phyloP scores from a whole-genome alignment of 2,113 vertebrate species.

The Chaetorhynchus papuensis region DNA sequence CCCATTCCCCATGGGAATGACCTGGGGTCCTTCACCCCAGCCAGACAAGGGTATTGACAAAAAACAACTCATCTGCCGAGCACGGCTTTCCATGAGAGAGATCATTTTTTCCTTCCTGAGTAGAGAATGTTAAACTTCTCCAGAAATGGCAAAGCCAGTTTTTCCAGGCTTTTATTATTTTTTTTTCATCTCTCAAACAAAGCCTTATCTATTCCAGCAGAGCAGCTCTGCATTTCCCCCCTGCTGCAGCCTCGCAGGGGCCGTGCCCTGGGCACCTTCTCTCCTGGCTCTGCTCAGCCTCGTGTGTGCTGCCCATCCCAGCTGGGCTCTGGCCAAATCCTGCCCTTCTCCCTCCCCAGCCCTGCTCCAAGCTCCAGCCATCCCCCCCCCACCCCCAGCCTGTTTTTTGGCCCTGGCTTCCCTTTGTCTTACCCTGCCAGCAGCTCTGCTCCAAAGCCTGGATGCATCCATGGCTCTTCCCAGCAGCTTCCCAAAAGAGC shows the following conservation, averaged over 20 bases:
- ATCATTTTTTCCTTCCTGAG: background rate
- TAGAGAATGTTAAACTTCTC: background rate
- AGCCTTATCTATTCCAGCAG: conserved; percentile 16
- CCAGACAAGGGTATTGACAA: background rate
- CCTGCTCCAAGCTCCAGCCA: background rate
- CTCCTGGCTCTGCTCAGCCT: background rate
- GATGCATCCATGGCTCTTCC: background rate
- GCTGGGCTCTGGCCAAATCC: background rate
- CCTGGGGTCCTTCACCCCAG: background rate
- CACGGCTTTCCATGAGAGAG: background rate
- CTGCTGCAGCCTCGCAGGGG: background rate
- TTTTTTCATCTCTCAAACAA: background rate
- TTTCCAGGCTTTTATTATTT: background rate
- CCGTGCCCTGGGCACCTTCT: background rate
- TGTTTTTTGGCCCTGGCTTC: background rate
- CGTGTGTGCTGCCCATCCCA: background rate
- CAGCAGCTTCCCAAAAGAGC: background rate
- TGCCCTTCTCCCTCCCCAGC: background rate
- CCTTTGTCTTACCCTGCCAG: background rate
- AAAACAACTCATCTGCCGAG: background rate
- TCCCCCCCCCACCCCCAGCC: background rate
- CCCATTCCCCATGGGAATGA: background rate
- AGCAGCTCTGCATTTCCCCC: background rate
- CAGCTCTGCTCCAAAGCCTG: background rate
- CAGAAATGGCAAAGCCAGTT: background rate